Evolutionary conservation across 2,888 invertebrate genomes (phyloP), one percentile per base, ranked within the genome.

Genomic region (Diloba caeruleocephala): DNA sequence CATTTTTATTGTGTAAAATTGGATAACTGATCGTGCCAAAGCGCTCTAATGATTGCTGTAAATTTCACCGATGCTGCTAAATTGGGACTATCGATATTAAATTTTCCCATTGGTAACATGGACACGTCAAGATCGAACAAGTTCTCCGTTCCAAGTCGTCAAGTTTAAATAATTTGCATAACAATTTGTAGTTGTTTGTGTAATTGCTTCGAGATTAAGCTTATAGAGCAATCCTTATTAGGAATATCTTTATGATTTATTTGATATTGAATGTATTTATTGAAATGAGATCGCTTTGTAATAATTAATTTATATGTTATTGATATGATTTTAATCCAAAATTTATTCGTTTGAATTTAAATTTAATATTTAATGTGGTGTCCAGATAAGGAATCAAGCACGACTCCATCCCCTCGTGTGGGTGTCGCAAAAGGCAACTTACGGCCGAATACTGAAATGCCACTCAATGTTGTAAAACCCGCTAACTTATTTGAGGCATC

Each of bases 161-260:
- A 74, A 65, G 76, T 79, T 78, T 74, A 74, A 79, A 80, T 75
- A 69, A 83, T 85, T 84, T 80, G 74, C 79, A 82, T 81, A 78
- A 74, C 74, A 74, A 79, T 82, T 76, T 73, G 71, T 75, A 57
- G 49, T 50, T 71, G 72, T 72, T 63, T 65, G 51, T 66, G 61
- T 71, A 70, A 75, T 75, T 74, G 59, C 51, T 59, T 37, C 25
- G 19, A 52, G 50, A 52, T 64, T 38, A 43, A 60, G 51, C 33
- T 52, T 55, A 59, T 64, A 54, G 52, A 58, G 34, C 29, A 14
- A 52, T 54, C 52, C 53, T 46, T 53, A 50, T 58, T 49, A 43
- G 53, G 37, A 42, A 38, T 50, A 21, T 26, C 10, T 42, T 38
- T 52, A 45, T 68, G 44, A 50, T 68, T 49, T 62, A 68, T 66